These are phyloP conservation scores for Eurytoma californica DNA, from an alignment of 2,888 invertebrate genomes.

Conservation along the genomic window DNA sequence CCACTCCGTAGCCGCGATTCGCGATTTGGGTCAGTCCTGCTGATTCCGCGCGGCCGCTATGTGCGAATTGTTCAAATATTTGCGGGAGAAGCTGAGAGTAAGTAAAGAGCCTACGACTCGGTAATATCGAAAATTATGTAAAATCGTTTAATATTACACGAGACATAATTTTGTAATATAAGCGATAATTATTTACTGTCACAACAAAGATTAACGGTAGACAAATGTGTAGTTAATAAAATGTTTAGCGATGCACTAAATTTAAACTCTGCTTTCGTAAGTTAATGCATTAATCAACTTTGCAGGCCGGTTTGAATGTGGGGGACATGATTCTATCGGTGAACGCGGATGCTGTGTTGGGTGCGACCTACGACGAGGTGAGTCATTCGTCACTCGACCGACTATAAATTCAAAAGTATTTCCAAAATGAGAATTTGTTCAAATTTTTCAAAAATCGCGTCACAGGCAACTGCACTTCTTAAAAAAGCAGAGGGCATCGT, in stretches of 20 bases:
- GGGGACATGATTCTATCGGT: constrained; percentile 98
- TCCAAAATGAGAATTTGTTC: not conserved
- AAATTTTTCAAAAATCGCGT: not conserved
- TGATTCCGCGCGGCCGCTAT: not conserved
- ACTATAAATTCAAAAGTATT: too few relatives aligned
- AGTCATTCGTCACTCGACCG: constrained; percentile 63
- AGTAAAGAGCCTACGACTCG: not conserved
- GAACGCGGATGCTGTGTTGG: constrained; percentile 92
- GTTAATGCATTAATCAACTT: constrained; percentile 58
- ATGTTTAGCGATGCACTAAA: too few relatives aligned
- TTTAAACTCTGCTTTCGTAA: not conserved
- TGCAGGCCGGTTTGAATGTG: constrained; percentile 93
- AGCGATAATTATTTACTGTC: too few relatives aligned
- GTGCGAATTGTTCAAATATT: constrained; percentile 31
- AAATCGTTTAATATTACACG: not conserved
- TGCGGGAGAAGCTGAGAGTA: constrained; percentile 10
- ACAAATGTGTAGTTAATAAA: too few relatives aligned
- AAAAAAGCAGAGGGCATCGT: constrained; percentile 93
- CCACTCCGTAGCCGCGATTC: too few relatives aligned
- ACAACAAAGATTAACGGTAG: not conserved
- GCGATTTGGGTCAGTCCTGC: too few relatives aligned
- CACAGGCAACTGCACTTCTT: constrained; percentile 87
- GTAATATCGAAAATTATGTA: not conserved
- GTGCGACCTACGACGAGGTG: constrained; percentile 91
- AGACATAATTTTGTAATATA: not conserved